Evolutionary conservation across 2,797 vertebrate species (phyloP).

Genomic region (Paedocypris micromegethes): DNA sequence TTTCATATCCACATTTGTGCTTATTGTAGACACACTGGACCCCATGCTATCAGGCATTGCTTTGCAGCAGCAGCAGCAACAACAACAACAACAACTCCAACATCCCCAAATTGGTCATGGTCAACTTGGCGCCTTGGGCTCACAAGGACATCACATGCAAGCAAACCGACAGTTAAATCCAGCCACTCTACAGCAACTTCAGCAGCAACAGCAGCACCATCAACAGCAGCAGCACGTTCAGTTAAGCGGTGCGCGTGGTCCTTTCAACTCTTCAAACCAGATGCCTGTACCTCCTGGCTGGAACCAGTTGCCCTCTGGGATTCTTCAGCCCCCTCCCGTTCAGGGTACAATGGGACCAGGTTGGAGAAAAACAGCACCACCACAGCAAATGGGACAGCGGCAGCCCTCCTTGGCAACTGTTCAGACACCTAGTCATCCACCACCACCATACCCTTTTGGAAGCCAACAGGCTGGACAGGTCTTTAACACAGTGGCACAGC

Average conservation of each 20-base stretch:
- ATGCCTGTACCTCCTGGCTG: slow-evolving; percentile 89
- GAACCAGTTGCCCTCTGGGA: slow-evolving; percentile 88
- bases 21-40: slow-evolving; percentile 81
- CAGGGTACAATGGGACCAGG: slow-evolving; percentile 77
- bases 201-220: slow-evolving; percentile 81
- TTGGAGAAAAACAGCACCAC: slow-evolving; percentile 90
- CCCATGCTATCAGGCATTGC: slow-evolving; percentile 83
- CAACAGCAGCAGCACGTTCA: slow-evolving; percentile 69
- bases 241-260: slow-evolving; percentile 74
- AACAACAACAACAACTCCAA: slow-evolving; percentile 69
- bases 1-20: not conserved
- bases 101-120: slow-evolving; percentile 75
- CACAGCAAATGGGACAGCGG: slow-evolving; percentile 81
- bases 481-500: slow-evolving; percentile 80
- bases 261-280: slow-evolving; percentile 85
- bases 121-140: slow-evolving; percentile 73
- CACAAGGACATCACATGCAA: slow-evolving; percentile 90
- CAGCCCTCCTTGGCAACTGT: slow-evolving; percentile 88
- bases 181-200: slow-evolving; percentile 79
- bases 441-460: slow-evolving; percentile 96
- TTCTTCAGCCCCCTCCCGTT: slow-evolving; percentile 80
- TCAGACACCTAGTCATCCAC: slow-evolving; percentile 94
- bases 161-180: slow-evolving; percentile 85
- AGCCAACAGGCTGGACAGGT: slow-evolving; percentile 93
- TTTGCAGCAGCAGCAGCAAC: slow-evolving; percentile 71